These are phyloP conservation scores for Drosophila algonquin DNA, from an alignment of 2,888 invertebrate genomes.

Conservation along the genomic window DNA sequence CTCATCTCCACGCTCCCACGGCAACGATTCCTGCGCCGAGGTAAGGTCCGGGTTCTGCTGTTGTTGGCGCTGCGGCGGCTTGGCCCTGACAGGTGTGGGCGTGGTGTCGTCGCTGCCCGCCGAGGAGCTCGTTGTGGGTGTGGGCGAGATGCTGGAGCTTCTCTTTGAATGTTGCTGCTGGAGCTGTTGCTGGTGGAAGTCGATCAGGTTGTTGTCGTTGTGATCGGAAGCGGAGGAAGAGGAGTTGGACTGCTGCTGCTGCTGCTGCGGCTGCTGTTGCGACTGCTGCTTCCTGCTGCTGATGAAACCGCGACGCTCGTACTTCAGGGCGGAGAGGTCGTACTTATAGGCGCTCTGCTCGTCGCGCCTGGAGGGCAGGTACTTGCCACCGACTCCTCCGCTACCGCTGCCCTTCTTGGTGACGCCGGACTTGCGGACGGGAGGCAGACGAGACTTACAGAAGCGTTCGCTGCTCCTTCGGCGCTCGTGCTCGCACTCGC, in stretches of 20 bases:
- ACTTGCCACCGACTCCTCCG: constrained; percentile 62
- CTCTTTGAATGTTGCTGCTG: constrained; percentile 56
- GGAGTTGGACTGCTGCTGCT: constrained; percentile 17
- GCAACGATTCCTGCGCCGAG: constrained; percentile 82
- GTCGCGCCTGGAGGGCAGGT: constrained; percentile 75
- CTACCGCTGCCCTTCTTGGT: constrained; percentile 76
- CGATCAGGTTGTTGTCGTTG: constrained; percentile 84
- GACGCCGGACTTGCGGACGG: constrained; percentile 85
- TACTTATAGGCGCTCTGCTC: constrained; percentile 84
- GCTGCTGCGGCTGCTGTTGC: constrained; percentile 59
- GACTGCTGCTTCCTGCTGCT: constrained; percentile 78
- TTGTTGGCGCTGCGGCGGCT: constrained; percentile 59
- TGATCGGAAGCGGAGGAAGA: constrained; percentile 71
- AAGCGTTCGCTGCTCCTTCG: constrained; percentile 87
- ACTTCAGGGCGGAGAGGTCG: constrained; percentile 82
- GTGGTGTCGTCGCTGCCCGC: constrained; percentile 72
- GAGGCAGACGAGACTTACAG: constrained; percentile 86
- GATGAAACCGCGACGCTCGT: constrained; percentile 83
- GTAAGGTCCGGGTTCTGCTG: constrained; percentile 66
- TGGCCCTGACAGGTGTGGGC: constrained; percentile 62
- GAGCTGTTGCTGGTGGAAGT: constrained; percentile 78
- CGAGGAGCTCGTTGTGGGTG: constrained; percentile 67
- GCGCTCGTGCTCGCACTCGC: constrained; percentile 87
- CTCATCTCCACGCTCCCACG: constrained; percentile 83
- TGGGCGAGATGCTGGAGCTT: constrained; percentile 72